Base-by-base conservation (phyloP, 35 echinoderm and acorn worm genomes). In the Hemicentrotus pulcherrimus region DNA sequence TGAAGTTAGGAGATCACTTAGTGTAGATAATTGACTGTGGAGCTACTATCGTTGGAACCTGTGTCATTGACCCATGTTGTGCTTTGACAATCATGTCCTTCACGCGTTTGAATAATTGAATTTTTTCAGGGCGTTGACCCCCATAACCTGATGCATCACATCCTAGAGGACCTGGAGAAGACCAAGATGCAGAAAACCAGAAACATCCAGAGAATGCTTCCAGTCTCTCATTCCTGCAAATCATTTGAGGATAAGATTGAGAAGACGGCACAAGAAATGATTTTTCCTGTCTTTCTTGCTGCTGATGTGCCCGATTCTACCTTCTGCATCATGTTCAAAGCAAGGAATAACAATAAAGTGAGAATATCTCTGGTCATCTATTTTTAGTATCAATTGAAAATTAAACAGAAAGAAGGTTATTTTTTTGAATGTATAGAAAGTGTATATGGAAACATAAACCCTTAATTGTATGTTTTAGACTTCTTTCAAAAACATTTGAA, bases 141-240 rank as follows among this genome's bases (percentile, higher is more conserved):
- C 28, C 31, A 70, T 50, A 95, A 98, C n/a, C 85, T 99, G 31
- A 95, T 97, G 2, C 94, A 97, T 22, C 85, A 95, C 30, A 94
- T 99, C 2, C 47, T 98, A 55, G 94, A 47, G 4, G 94, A 99
- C 47, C 88, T 98, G 30, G 88, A 96, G 22, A 87, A 95, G 14
- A 95, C 90, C 46, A 95, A 96, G 30, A 94, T 86, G 24, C 86
- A 52, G 16, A 97, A 97, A 71, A 95, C 96, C 2, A 88, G 95
- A 28, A 94, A 95, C 61, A 96, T 99, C 30, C 91, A 95, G 70
- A 55, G 98, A 9, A 96, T 99, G 60, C 96, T 97, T 18, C 98
- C 98, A 86, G 94, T 97, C 10, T 94, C 78, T 7, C 94, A 94
- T 6, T 96, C 98, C 5, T 98, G 96, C 89, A 95, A 95, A 71